These are phyloP conservation scores for Drosophila anomalata DNA, from an alignment of 2,888 invertebrate genomes.

Conservation along the genomic window DNA sequence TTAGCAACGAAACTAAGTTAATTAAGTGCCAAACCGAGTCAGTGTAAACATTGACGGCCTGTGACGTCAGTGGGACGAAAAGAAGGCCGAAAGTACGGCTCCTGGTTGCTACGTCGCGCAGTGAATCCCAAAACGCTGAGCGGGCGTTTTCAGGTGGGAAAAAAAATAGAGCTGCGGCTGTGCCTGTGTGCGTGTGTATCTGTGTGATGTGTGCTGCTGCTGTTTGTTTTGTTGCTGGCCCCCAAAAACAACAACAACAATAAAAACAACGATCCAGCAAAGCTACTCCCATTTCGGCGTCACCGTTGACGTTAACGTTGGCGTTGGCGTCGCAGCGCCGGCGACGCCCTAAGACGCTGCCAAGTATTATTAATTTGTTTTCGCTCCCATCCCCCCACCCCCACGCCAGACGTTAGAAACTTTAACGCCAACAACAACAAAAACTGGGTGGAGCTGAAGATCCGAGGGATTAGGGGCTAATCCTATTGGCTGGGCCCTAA, in stretches of 20 bases:
- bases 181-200: slow-evolving; percentile 33
- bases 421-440: neutral
- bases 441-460: slow-evolving; percentile 28
- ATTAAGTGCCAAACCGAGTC: slow-evolving; percentile 50
- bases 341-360: slow-evolving; percentile 73
- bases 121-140: slow-evolving; percentile 54
- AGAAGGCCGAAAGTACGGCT: neutral
- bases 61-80: slow-evolving; percentile 19
- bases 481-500: slow-evolving; percentile 18
- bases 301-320: slow-evolving; percentile 9
- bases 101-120: slow-evolving; percentile 16
- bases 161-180: slow-evolving; percentile 62
- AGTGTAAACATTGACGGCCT: slow-evolving; percentile 66
- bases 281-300: slow-evolving; percentile 12
- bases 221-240: slow-evolving; percentile 65
- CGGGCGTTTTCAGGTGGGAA: slow-evolving; percentile 70
- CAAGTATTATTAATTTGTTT: slow-evolving; percentile 63
- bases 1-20: slow-evolving; percentile 59
- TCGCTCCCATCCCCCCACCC: slow-evolving; percentile 15
- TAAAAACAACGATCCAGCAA: slow-evolving; percentile 2
- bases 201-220: slow-evolving; percentile 51
- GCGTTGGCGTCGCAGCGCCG: slow-evolving; percentile 36
- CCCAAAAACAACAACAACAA: slow-evolving; percentile 43
- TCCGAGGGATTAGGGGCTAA: neutral
- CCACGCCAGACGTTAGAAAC: neutral